phyloP scores from a whole-genome alignment of 1,140 invertebrate genomes.

The Copidosoma floridanum region DNA sequence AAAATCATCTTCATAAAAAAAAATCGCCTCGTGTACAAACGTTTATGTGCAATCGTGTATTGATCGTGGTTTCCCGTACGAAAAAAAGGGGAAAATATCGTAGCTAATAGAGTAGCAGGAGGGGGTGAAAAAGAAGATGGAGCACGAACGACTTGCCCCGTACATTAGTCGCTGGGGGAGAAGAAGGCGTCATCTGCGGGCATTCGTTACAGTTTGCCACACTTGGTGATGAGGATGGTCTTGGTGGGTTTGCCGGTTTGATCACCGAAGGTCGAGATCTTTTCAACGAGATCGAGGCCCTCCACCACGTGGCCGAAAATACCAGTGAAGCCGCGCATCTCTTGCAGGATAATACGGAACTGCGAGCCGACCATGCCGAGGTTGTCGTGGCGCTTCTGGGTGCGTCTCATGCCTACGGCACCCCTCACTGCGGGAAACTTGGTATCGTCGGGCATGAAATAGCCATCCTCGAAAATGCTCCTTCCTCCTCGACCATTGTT shows the following conservation, averaged over 20 bases:
- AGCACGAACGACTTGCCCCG: conserved; percentile 1
- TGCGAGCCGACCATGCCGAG: conserved; percentile 80
- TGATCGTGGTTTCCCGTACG: conserved; percentile 12
- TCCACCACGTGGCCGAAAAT: conserved; percentile 82
- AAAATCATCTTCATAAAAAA: too few relatives aligned
- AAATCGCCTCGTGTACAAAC: background rate
- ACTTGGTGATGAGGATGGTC: conserved; percentile 72
- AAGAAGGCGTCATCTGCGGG: conserved; percentile 1
- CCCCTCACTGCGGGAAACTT: conserved; percentile 73
- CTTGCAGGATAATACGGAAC: conserved; percentile 77
- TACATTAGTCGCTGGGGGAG: background rate
- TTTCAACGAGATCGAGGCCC: conserved; percentile 77
- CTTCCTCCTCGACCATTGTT: conserved; percentile 79
- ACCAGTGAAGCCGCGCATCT: conserved; percentile 78
- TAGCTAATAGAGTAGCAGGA: background rate
- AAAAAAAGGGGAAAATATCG: background rate
- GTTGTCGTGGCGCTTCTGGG: conserved; percentile 77
- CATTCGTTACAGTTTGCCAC: conserved; percentile 66
- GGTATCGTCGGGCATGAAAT: conserved; percentile 80
- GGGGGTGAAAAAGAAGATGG: conserved; percentile 5
- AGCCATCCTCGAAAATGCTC: conserved; percentile 73
- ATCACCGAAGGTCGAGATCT: conserved; percentile 75
- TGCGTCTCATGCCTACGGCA: conserved; percentile 78
- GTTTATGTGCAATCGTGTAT: too few relatives aligned
- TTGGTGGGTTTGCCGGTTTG: conserved; percentile 74